Evolutionary conservation across 1,140 invertebrate species (phyloP), one percentile per base, ranked within the genome.

Genomic region (Acromyrmex echinatior): DNA sequence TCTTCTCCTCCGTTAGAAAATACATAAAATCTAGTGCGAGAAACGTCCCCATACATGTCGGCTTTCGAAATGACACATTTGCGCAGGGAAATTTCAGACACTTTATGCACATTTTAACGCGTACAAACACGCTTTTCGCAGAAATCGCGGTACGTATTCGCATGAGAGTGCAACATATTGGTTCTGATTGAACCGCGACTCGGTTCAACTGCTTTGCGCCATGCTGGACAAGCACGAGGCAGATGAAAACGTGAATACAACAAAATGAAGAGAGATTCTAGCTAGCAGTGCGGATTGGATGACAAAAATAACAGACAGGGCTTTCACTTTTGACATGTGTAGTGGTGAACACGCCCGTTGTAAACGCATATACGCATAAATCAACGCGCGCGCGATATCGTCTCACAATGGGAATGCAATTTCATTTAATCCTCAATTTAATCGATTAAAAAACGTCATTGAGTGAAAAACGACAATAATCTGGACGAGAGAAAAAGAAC

Each of bases 101-200:
- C 80, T 84, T 84, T 76, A 84, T 84, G 70, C 80, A 63, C 70
- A 28, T 76, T 84, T 84, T 74, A 82, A 74, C 68, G 68, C 80
- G 56, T 31, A 82, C 56, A 76, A 74, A 76, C 58, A 58, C 25
- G 70, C 45, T 62, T 74, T 74, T 74, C 68, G 68, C 80, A 51
- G 80, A 84, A 84, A 84, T 84, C 80, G 80, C 56, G 56, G 70
- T 76, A 51, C 70, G 66, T 73, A 82, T 87, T 82, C 70, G 60
- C 53, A 73, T 74, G 62, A 74, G 49, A 87, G 68, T 60, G 18
- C 70, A 39, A 82, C 51, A 81, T 91, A 88, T 90, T 90, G 80
- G 62, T 88, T 86, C 78, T 87, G 84, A 86, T 91, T 90, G 68
- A 89, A 82, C 71, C 9, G 18, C 73, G 80, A 82, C 66, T 87